Evolutionary conservation across 2,888 invertebrate genomes (phyloP), one percentile per base, ranked within the genome.

Genomic region (Nysson spinosus): DNA sequence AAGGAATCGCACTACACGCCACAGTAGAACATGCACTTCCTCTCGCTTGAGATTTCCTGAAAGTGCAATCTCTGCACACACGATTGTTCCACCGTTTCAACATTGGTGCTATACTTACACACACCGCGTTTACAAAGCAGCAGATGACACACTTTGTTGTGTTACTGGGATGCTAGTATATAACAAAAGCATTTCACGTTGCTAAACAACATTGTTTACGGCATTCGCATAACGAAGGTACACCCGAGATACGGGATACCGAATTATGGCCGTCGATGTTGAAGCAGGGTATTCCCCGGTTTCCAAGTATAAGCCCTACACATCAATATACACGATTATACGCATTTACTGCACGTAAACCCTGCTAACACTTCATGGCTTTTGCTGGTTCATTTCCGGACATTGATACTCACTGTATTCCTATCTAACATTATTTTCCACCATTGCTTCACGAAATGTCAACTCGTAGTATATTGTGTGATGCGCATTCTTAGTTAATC

Each of bases 171-270:
- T 9, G 42, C 12, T 14, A 22, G 4, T 11, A 42, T 39, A 24
- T 14, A 26, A n/a, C n/a, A n/a, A n/a, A 14, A 28, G 47, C 11
- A 22, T 49, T 28, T 42, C 47, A 35, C 46, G 26, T 11, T 20
- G 49, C 35, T 11, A 46, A 58, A 61, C 46, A 57, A 49, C 46
- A 26, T 49, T 60, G 47, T 64, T 60, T 54, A 42, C 54, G 24
- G 42, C 46, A 47, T 54, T 47, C 42, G 35, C 44, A 30, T 60
- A 42, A 51, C 34, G 37, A 32, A 46, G n/a, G 40, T 60, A 39
- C 40, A 43, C 37, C 51, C 34, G 32, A 17, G 57, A 44, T 51
- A 50, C 57, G 32, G 26, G 20, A 40, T 64, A 51, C 58, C 51
- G 63, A 58, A 57, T 64, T 47, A n/a, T n/a, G n/a, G n/a, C n/a